Percentiles rank a stretch among this genome's conserved stretches.
Evolutionary conservation across 92 coral and sea anemone species (phyloP).

Genomic region (Virgularia gustaviana): DNA sequence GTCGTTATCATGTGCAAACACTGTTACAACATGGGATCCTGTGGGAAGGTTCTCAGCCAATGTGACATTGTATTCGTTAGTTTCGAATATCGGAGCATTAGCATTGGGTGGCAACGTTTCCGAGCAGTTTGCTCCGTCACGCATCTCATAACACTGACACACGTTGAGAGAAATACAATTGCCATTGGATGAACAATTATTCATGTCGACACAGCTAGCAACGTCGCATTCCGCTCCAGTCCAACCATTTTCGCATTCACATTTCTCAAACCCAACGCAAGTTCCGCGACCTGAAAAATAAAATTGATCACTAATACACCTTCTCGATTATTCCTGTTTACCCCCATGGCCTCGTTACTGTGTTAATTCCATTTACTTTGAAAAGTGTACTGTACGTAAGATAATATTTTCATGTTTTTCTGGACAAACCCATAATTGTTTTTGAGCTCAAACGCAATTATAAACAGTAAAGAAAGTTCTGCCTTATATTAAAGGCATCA

Average conservation of each 20-base stretch:
- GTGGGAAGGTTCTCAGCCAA: not conserved
- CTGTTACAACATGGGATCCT: not conserved
- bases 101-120: slow-evolving; percentile 44
- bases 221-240: slow-evolving; percentile 53
- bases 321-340: not conserved
- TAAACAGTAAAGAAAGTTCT: too few species aligned
- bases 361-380: too few species aligned
- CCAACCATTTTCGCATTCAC: slow-evolving; percentile 57
- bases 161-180: slow-evolving; percentile 52
- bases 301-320: not conserved
- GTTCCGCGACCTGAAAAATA: not conserved
- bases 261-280: not conserved
- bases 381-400: not conserved
- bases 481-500: too few species aligned
- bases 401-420: too few species aligned
- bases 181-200: slow-evolving; percentile 56
- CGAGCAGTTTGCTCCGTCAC: slow-evolving; percentile 56
- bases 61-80: not conserved
- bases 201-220: slow-evolving; percentile 47
- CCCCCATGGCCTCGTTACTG: not conserved
- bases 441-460: too few species aligned
- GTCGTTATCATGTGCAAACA: too few species aligned
- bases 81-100: slow-evolving; percentile 4
- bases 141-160: slow-evolving; percentile 58
- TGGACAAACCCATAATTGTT: too few species aligned